Conservation (phyloP, 2,888 invertebrate species). For the Carabus problematicus region DNA sequence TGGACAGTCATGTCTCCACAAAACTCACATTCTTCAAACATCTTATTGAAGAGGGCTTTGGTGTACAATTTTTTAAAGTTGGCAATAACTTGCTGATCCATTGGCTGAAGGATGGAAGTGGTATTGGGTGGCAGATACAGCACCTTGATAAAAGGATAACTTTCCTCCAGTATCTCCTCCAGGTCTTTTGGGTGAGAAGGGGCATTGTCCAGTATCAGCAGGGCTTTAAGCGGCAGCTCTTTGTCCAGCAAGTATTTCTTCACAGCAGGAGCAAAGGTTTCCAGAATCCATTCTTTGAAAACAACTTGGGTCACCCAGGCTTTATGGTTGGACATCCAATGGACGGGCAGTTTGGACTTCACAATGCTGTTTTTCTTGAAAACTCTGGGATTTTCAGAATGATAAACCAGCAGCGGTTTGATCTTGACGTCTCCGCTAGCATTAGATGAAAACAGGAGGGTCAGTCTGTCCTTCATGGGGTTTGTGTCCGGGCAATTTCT, state of each 20-base stretch:
- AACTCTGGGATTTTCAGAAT: conserved; percentile 47
- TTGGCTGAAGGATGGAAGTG: conserved; percentile 50
- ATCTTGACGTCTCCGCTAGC: conserved; percentile 49
- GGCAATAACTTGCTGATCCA: conserved; percentile 48
- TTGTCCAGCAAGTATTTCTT: conserved; percentile 50
- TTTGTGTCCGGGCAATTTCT: conserved; percentile 49
- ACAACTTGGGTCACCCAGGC: conserved; percentile 39
- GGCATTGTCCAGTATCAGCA: conserved; percentile 50
- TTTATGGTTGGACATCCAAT: conserved; percentile 44
- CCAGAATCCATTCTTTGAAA: conserved; percentile 44
- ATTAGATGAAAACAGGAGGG: conserved; percentile 48
- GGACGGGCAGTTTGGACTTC: conserved; percentile 42
- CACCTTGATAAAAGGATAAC: conserved; percentile 45
- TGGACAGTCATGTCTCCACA: no score
- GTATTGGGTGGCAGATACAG: conserved; percentile 47
- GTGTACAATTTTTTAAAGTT: conserved; percentile 52
- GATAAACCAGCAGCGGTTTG: conserved; percentile 49
- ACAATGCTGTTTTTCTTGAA: conserved; percentile 36
- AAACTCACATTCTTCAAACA: no score
- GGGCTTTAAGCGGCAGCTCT: conserved; percentile 48
- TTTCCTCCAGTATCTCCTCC: conserved; percentile 45
- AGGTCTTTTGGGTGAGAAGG: conserved; percentile 41
- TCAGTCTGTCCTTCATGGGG: conserved; percentile 49
- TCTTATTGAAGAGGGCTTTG: no score
- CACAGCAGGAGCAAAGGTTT: conserved; percentile 48